Evolutionary conservation across 1,140 invertebrate genomes (phyloP).

Genomic region (Cherax destructor): DNA sequence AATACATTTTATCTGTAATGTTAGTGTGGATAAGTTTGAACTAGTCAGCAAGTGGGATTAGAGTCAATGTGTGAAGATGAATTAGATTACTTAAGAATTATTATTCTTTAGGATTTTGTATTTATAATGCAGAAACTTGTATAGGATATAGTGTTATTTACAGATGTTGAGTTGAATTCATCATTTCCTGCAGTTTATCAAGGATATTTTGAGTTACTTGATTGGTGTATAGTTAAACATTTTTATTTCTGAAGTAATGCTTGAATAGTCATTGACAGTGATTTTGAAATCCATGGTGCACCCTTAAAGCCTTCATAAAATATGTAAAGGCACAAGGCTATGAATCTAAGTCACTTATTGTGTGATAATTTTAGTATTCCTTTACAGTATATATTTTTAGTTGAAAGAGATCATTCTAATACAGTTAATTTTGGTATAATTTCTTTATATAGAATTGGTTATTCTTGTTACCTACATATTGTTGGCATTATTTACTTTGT

Average conservation of each 20-base stretch:
- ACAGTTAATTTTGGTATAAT: background rate
- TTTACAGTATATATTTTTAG: background rate
- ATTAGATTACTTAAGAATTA: background rate
- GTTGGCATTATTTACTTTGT: background rate
- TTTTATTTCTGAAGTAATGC: too few relatives aligned
- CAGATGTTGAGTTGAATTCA: background rate
- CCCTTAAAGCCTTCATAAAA: background rate
- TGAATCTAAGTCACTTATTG: conserved; percentile 1
- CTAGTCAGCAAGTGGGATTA: too few relatives aligned
- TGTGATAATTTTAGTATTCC: background rate
- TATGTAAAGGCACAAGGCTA: background rate
- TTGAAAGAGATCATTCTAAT: background rate
- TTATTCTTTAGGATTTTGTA: background rate
- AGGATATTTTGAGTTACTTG: too few relatives aligned
- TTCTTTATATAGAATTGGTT: background rate
- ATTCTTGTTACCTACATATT: background rate
- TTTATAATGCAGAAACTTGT: background rate
- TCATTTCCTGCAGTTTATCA: background rate
- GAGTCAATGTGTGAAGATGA: too few relatives aligned
- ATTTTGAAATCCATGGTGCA: conserved; percentile 1
- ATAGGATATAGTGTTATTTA: background rate
- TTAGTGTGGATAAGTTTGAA: too few relatives aligned
- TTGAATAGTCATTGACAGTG: too few relatives aligned
- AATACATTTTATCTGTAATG: too few relatives aligned
- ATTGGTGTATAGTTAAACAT: too few relatives aligned